phyloP scores from a whole-genome alignment of 2,888 invertebrate species.

The Bellardia pandia region DNA sequence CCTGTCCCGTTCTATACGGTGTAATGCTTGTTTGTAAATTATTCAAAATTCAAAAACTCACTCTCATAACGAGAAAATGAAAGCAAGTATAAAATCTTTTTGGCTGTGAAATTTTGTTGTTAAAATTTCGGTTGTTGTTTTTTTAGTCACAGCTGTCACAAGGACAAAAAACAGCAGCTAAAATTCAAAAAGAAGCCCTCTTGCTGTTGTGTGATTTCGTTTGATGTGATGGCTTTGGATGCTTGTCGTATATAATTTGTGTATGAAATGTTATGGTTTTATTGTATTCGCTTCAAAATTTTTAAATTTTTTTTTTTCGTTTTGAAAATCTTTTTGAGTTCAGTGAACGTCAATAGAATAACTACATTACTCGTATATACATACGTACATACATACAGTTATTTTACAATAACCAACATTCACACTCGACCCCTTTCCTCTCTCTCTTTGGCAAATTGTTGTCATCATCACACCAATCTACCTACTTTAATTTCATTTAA shows the following conservation, averaged over 20 bases:
- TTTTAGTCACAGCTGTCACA: constrained; percentile 81
- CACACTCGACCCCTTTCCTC: not conserved
- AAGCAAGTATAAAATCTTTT: constrained; percentile 62
- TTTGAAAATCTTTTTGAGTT: constrained; percentile 75
- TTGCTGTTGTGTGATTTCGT: constrained; percentile 28
- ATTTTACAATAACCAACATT: not conserved
- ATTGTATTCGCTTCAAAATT: constrained; percentile 48
- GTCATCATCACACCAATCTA: constrained; percentile 20
- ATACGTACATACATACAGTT: not conserved
- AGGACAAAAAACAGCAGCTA: constrained; percentile 66
- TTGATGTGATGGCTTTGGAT: constrained; percentile 44
- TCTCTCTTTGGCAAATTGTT: not conserved
- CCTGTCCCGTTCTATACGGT: not conserved
- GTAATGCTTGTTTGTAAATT: not conserved
- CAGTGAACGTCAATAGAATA: constrained; percentile 82
- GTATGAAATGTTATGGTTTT: constrained; percentile 59
- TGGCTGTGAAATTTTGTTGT: constrained; percentile 73
- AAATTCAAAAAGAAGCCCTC: constrained; percentile 36
- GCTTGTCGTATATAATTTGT: constrained; percentile 60
- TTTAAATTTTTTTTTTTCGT: constrained; percentile 3
- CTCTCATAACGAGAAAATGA: constrained; percentile 2
- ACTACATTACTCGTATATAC: constrained; percentile 51
- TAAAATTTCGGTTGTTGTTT: constrained; percentile 35
- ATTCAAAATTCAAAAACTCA: not conserved
- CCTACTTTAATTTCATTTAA: constrained; percentile 18